Conservation (phyloP, 1,140 invertebrate genomes). For the Andrena cerasifolii region DNA sequence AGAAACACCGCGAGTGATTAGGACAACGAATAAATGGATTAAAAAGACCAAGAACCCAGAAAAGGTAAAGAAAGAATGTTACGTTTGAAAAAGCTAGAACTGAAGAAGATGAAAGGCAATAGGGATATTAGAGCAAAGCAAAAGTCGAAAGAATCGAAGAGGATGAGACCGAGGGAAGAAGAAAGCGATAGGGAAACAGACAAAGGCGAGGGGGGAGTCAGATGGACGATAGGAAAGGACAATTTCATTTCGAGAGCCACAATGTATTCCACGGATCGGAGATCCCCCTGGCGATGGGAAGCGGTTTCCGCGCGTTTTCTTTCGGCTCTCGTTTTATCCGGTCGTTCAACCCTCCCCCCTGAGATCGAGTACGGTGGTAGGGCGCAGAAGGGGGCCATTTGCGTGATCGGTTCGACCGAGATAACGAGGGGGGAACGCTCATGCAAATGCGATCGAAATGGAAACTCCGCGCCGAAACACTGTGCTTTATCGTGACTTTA, state of each 20-base stretch:
- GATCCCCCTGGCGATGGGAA: constrained; percentile 22
- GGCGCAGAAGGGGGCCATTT: constrained; percentile 61
- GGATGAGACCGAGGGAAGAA: too few species aligned
- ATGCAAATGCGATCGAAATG: constrained; percentile 50
- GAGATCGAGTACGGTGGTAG: constrained; percentile 60
- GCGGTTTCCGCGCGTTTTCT: constrained; percentile 29
- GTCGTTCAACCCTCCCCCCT: constrained; percentile 38
- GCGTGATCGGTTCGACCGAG: constrained; percentile 60
- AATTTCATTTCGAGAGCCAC: constrained; percentile 59
- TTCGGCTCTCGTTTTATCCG: constrained; percentile 35
- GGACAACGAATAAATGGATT: too few species aligned
- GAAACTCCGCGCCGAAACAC: constrained; percentile 38
- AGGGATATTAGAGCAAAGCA: background rate
- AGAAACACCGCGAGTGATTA: too few species aligned
- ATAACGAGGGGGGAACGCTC: constrained; percentile 50
- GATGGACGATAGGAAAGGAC: constrained; percentile 62
- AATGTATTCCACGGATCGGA: constrained; percentile 28
- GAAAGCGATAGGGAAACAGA: background rate
- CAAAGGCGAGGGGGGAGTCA: background rate
- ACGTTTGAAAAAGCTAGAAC: too few species aligned
- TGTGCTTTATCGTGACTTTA: constrained; percentile 40
- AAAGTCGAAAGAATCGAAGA: background rate
- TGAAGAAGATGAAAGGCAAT: too few species aligned
- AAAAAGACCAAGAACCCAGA: too few species aligned
- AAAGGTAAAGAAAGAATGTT: too few species aligned